Percentiles rank a stretch among this genome's conserved stretches.
Conservation (phyloP, 30 jellyfish, hydroid and myxozoan species). For the Hydra vulgaris region DNA sequence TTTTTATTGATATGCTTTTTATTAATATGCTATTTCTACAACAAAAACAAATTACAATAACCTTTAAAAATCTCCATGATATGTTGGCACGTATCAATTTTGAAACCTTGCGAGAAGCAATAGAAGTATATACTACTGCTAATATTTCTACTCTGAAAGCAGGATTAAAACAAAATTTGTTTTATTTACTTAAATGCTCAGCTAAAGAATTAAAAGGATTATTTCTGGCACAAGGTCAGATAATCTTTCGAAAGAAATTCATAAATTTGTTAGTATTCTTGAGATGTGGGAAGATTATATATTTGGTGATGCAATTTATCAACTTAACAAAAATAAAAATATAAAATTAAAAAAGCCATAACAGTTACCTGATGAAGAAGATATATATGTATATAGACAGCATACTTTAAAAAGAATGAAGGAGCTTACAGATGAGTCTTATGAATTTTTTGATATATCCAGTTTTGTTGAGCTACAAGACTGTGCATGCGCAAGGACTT, state of each 20-base stretch:
- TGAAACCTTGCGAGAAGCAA: constrained; percentile 5
- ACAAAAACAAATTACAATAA: background rate
- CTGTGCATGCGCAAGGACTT: constrained; percentile 16
- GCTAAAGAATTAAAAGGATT: constrained; percentile 10
- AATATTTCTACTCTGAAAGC: constrained; percentile 2
- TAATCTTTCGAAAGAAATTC: constrained; percentile 6
- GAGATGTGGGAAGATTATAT: constrained; percentile 14
- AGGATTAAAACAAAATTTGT: constrained; percentile 19
- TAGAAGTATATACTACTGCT: constrained; percentile 5
- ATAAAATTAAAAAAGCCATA: constrained; percentile 9
- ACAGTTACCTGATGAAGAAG: constrained; percentile 15
- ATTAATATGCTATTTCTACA: background rate
- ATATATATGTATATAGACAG: background rate
- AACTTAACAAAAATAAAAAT: constrained; percentile 10
- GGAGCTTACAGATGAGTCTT: background rate
- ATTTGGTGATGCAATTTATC: constrained; percentile 17
- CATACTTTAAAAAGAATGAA: background rate
- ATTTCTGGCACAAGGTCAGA: background rate
- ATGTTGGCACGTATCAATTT: constrained; percentile 4
- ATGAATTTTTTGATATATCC: constrained; percentile 12
- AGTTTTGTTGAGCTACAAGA: constrained; percentile 19
- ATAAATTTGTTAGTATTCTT: constrained; percentile 9
- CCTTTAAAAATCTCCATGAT: background rate
- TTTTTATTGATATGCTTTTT: background rate
- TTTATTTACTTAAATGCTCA: constrained; percentile 11